Conservation (phyloP, 2,888 invertebrate genomes). For the Automeris io region DNA sequence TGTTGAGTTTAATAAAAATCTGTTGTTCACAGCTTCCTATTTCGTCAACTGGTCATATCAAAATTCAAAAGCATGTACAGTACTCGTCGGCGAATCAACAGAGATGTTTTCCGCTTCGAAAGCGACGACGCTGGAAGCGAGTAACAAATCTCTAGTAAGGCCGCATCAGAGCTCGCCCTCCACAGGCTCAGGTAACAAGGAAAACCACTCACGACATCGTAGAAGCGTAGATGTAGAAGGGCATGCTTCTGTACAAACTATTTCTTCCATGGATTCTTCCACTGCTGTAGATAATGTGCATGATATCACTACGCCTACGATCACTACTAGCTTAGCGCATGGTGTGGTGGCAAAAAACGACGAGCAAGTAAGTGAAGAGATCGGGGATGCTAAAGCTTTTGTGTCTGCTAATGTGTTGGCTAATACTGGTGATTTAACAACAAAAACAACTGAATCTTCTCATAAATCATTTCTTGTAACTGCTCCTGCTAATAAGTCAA, state of each 20-base stretch:
- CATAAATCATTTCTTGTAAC: constrained; percentile 9
- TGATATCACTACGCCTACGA: constrained; percentile 63
- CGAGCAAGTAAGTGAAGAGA: constrained; percentile 28
- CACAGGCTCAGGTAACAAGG: constrained; percentile 71
- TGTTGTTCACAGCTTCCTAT: constrained; percentile 82
- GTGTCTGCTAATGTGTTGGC: constrained; percentile 36
- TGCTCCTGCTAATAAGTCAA: constrained; percentile 4
- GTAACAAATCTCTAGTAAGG: constrained; percentile 82
- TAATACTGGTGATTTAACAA: constrained; percentile 52
- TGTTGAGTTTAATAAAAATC: neutral
- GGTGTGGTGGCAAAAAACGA: constrained; percentile 49
- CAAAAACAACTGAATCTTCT: constrained; percentile 14
- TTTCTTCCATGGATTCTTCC: constrained; percentile 58
- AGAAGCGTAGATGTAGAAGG: constrained; percentile 81
- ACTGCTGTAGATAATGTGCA: constrained; percentile 67
- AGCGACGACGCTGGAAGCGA: constrained; percentile 81
- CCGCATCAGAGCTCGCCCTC: constrained; percentile 79
- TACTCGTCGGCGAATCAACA: constrained; percentile 87
- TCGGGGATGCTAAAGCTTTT: constrained; percentile 45
- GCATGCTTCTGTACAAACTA: constrained; percentile 73
- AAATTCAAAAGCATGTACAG: constrained; percentile 88
- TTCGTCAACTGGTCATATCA: constrained; percentile 91
- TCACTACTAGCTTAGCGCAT: constrained; percentile 65
- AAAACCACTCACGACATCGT: constrained; percentile 80
- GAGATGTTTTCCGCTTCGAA: constrained; percentile 83